Base-by-base conservation (phyloP, 2,113 vertebrate species). In the Solea senegalensis region DNA sequence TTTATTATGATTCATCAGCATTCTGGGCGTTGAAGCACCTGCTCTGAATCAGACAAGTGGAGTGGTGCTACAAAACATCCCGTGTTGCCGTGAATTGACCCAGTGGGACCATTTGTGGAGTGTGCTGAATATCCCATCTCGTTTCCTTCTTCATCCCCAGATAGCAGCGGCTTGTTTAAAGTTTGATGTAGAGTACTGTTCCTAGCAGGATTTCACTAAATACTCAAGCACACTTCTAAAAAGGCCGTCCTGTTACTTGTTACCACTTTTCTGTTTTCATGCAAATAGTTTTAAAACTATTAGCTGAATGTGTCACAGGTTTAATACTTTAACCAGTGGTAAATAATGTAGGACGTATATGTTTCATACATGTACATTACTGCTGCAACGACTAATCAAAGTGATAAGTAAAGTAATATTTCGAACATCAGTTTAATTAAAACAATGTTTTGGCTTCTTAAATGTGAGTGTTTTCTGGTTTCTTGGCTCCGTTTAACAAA, bases 21-120 rank as follows among this genome's bases (percentile, higher is more conserved):
- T 50, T 70, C 80, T 69, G 65, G 60, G 71, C 60, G 73, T 66
- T 54, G 58, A 68, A 88, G 83, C 80, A 60, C 76, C 73, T 72
- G 75, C 77, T 72, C 48, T 44, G 74, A 74, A 71, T 73, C 79
- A 71, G 70, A 72, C 78, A n/a, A 51, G 63, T 81, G 72, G 84
- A 88, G 84, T 74, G 86, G 77, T 72, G 52, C 81, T 85, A 58
- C 65, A 58, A 76, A 59, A 78, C 65, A 59, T 72, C 78, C 58
- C 69, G 70, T 53, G 63, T 54, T 71, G 43, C 56, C 51, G 5
- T 58, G 76, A 74, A 79, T 10, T 74, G 82, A 86, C 78, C 82
- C 84, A 39, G 46, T 56, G 82, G 80, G 69, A 72, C 57, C 64
- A 51, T 87, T 79, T 80, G 72, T 65, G 74, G 73, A 73, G 72